phyloP scores from a whole-genome alignment of 2,888 invertebrate species.

The Synergus umbraculus region DNA sequence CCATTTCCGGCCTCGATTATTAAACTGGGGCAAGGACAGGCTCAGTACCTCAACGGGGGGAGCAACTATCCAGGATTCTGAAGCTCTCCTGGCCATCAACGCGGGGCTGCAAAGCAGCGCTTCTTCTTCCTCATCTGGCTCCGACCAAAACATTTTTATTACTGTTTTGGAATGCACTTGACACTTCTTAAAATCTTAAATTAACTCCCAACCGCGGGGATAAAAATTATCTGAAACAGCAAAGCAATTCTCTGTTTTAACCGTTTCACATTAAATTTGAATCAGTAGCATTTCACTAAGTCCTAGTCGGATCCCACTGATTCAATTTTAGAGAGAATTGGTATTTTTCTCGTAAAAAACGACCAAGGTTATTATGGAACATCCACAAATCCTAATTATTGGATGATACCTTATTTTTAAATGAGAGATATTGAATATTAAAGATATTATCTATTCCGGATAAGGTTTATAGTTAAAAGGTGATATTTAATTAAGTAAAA shows the following conservation, averaged over 20 bases:
- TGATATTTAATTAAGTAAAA: neutral
- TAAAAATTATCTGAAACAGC: neutral
- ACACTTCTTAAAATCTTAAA: neutral
- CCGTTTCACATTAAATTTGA: neutral
- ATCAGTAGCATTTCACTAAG: too few relatives aligned
- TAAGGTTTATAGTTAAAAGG: neutral
- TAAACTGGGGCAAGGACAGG: conserved; percentile 15
- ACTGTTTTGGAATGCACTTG: neutral
- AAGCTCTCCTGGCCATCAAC: conserved; percentile 90
- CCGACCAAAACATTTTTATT: conserved; percentile 85
- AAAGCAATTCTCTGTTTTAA: neutral
- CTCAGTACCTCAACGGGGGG: conserved; percentile 89
- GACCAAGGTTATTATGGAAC: too few relatives aligned
- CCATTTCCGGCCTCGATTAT: conserved; percentile 12
- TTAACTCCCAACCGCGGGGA: neutral
- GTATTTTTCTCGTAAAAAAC: too few relatives aligned
- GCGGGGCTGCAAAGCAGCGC: conserved; percentile 93
- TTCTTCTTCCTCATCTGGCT: conserved; percentile 90
- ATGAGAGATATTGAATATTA: neutral
- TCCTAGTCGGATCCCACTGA: too few relatives aligned
- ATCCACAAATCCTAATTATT: neutral
- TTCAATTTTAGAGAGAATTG: too few relatives aligned
- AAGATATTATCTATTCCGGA: neutral
- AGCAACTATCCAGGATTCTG: conserved; percentile 93
- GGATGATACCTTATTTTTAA: neutral